phyloP scores from a whole-genome alignment of 1,140 invertebrate genomes.

The Pteromalus puparum region DNA sequence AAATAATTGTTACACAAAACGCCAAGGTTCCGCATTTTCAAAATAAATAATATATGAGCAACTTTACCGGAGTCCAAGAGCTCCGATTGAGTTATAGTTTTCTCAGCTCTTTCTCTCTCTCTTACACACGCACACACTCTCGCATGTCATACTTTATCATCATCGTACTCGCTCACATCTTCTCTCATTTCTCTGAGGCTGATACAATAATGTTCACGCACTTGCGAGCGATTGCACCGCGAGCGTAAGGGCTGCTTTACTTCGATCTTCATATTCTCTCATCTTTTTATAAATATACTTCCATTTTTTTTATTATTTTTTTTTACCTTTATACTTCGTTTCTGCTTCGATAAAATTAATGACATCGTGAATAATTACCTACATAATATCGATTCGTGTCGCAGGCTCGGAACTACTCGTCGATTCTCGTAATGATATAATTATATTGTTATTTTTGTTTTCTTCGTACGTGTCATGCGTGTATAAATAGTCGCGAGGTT shows the following conservation, averaged over 20 bases:
- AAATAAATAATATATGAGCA: conserved; percentile 65
- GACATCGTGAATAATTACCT: conserved; percentile 17
- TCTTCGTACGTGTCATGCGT: background rate
- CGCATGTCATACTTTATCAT: background rate
- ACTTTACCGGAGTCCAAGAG: conserved; percentile 59
- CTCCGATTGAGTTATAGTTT: background rate
- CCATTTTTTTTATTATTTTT: background rate
- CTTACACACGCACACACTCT: background rate
- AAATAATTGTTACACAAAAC: conserved; percentile 69
- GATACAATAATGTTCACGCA: background rate
- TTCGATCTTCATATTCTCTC: background rate
- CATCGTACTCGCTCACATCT: background rate
- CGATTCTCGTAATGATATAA: conserved; percentile 13
- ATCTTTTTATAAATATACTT: conserved; percentile 34
- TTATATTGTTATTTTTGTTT: background rate
- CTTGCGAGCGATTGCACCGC: background rate
- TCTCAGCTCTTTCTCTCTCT: background rate
- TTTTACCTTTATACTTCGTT: background rate
- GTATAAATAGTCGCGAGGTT: conserved; percentile 53
- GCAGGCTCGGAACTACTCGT: conserved; percentile 16
- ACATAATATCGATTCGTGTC: conserved; percentile 16
- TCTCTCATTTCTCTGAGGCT: background rate
- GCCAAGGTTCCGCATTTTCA: conserved; percentile 59
- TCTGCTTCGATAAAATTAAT: conserved; percentile 30
- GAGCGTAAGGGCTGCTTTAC: background rate